Conservation (phyloP, 1,140 invertebrate genomes). For the Caenorhabditis elegans region WBcel235 BX284606.5:5596501-5597000, state of each 20-base stretch:
- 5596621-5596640: background rate
- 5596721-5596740: background rate
- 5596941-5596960: conserved; percentile 68
- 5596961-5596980: conserved; percentile 69
- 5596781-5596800: conserved; percentile 36
- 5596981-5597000: conserved; percentile 60
- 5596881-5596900: conserved; percentile 68
- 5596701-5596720: conserved; percentile 30
- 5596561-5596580: background rate
- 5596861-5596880: conserved; percentile 67
- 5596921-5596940: conserved; percentile 48
- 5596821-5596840: conserved; percentile 23
- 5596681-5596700: conserved; percentile 28
- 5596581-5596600: background rate
- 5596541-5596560: background rate
- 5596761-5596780: conserved; percentile 26
- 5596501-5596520: background rate
- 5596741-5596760: background rate
- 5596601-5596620: conserved; percentile 12
- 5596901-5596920: conserved; percentile 69
- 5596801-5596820: conserved; percentile 19
- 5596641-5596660: background rate
- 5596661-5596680: conserved; percentile 38
- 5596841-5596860: conserved; percentile 39
- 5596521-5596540: background rate